phyloP scores from a whole-genome alignment of 2,113 vertebrate genomes.

The Lathamus discolor region DNA sequence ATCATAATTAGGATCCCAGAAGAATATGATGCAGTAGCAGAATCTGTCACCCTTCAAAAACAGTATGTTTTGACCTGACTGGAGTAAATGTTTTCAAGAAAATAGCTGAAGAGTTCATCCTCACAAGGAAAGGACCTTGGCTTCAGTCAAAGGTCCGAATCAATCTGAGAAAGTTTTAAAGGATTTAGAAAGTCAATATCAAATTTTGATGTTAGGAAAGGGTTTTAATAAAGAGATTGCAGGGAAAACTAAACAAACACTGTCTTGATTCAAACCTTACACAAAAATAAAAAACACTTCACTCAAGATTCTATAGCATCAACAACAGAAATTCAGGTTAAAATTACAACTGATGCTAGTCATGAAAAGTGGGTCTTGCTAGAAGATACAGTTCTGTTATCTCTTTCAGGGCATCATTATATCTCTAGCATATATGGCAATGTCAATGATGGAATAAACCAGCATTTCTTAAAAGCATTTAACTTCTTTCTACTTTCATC shows the following conservation, averaged over 20 bases:
- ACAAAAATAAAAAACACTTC: neutral
- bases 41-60: neutral
- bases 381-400: neutral
- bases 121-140: neutral
- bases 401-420: neutral
- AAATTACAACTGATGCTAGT: neutral
- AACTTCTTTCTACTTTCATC: neutral
- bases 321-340: neutral
- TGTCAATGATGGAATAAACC: neutral
- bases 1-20: neutral
- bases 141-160: neutral
- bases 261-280: neutral
- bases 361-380: neutral
- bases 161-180: neutral
- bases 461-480: neutral
- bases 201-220: neutral
- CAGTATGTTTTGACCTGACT: neutral
- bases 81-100: neutral
- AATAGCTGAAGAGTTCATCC: neutral
- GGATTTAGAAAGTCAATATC: neutral
- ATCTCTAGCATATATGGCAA: neutral
- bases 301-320: neutral
- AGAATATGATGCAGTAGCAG: neutral
- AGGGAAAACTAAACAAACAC: neutral
- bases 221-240: neutral